Conservation (phyloP, 1,140 invertebrate species). For the Microplitis demolitor region DNA sequence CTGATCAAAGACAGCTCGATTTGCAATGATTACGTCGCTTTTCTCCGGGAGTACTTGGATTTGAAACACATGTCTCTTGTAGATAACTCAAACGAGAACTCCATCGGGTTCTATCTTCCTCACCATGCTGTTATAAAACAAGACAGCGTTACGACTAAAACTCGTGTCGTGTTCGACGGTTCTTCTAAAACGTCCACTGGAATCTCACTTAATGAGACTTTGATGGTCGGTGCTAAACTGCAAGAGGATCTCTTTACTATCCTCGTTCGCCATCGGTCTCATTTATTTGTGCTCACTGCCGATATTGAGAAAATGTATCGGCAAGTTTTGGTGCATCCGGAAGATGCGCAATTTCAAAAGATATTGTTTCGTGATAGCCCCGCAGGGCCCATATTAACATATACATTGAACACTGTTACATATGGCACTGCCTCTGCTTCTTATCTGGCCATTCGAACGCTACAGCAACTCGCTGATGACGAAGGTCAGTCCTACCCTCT, state of each 20-base stretch:
- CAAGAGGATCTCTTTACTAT: conserved; percentile 11
- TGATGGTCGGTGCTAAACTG: conserved; percentile 13
- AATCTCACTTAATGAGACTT: conserved; percentile 1
- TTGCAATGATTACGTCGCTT: conserved; percentile 6
- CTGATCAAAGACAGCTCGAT: conserved; percentile 22
- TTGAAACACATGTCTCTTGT: conserved; percentile 30
- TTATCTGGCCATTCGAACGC: conserved; percentile 32
- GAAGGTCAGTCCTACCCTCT: conserved; percentile 38
- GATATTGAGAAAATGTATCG: conserved; percentile 37
- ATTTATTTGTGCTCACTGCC: conserved; percentile 27
- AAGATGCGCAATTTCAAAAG: conserved; percentile 23
- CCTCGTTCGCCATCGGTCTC: neutral
- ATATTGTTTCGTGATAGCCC: conserved; percentile 29
- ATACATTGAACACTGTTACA: conserved; percentile 42
- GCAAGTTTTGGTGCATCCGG: conserved; percentile 9
- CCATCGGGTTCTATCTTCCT: conserved; percentile 17
- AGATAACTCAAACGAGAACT: neutral
- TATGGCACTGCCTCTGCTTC: conserved; percentile 37
- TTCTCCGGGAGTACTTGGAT: conserved; percentile 35
- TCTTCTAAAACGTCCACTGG: neutral
- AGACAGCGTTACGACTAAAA: neutral
- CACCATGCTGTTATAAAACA: neutral
- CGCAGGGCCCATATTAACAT: neutral
- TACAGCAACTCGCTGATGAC: conserved; percentile 28
- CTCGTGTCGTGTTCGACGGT: neutral